Base-by-base conservation (phyloP, 1,140 invertebrate species). In the Luehdorfia chinensis region DNA sequence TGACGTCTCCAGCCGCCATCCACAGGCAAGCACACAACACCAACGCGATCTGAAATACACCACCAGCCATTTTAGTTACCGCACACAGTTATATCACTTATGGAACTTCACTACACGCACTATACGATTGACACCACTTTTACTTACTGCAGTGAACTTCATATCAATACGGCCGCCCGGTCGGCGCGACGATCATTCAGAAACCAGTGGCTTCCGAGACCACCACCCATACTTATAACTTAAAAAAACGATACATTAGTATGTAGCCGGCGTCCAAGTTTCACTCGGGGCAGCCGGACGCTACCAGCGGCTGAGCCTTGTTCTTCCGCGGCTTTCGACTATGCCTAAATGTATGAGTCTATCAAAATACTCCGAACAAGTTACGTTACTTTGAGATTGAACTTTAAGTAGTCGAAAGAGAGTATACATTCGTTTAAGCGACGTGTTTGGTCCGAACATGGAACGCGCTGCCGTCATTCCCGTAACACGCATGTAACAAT, bases 191-290 rank as follows among this genome's bases (percentile, higher is more conserved):
- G 33, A 36, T 48, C 46, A 57, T 47, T 55, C 52, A 58, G 41
- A 56, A 66, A 80, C 68, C 66, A 72, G 61, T 60, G 48, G 11
- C 64, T 54, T n/a, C 50, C 43, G 32, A 33, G 44, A 25, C 45
- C 6, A 21, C 47, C 58, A 76, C 76, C 66, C 54, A 79, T 83
- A 83, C 77, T 83, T 85, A 85, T 85, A 85, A 83, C 75, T 72
- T 83, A 71, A 50, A 69, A 51, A 31, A 25, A 23, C n/a, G 43
- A 11, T 21, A 6, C 50, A 83, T 83, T 83, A 71, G 73, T 80
- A 84, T 84, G 78, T 71, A 75, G 49, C 66, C 47, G 9, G 52
- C 66, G 78, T 74, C 3, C 41, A 45, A 47, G 57, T 85, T 85
- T 83, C 81, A 81, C 81, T 76, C 52, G 48, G 51, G 65, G 62